phyloP scores from a whole-genome alignment of 2,113 vertebrate genomes.

The Mus musculus region DNA sequence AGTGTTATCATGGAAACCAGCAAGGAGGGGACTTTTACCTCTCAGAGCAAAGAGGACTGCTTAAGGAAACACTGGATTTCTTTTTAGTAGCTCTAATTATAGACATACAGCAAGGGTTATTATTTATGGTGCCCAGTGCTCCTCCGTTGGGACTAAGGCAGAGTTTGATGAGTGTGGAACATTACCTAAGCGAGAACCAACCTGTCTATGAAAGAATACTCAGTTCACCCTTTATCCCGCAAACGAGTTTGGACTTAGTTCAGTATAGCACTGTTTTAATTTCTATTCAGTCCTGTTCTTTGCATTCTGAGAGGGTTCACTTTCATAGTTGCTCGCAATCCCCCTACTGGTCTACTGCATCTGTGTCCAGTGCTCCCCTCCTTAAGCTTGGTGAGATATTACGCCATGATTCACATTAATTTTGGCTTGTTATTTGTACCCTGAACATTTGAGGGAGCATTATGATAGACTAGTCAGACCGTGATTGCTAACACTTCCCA shows the following conservation, averaged over 20 bases:
- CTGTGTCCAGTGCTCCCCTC: background rate
- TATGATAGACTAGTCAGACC: background rate
- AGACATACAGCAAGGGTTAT: background rate
- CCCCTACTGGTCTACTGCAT: background rate
- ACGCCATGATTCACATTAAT: background rate
- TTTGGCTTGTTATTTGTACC: background rate
- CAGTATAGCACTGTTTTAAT: background rate
- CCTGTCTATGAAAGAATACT: background rate
- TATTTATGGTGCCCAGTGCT: background rate
- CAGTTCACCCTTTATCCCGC: background rate
- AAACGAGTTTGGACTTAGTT: slow-evolving; percentile 22
- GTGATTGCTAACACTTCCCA: background rate
- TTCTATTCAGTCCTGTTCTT: background rate
- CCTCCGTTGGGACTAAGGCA: background rate
- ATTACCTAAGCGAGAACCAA: background rate
- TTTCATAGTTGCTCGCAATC: background rate
- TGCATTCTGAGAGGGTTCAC: background rate
- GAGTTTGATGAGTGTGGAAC: background rate
- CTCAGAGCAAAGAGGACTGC: background rate
- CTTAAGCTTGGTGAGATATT: background rate
- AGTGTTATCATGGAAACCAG: background rate
- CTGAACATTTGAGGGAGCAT: background rate
- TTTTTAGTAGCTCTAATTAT: background rate
- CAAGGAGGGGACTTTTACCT: background rate
- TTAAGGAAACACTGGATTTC: slow-evolving; percentile 33